A percentile compares a stretch with the other conserved stretches of the same genome.
These are phyloP conservation scores for Synanthedon formicaeformis DNA, from an alignment of 2,888 invertebrate genomes.

Conservation along the genomic window DNA sequence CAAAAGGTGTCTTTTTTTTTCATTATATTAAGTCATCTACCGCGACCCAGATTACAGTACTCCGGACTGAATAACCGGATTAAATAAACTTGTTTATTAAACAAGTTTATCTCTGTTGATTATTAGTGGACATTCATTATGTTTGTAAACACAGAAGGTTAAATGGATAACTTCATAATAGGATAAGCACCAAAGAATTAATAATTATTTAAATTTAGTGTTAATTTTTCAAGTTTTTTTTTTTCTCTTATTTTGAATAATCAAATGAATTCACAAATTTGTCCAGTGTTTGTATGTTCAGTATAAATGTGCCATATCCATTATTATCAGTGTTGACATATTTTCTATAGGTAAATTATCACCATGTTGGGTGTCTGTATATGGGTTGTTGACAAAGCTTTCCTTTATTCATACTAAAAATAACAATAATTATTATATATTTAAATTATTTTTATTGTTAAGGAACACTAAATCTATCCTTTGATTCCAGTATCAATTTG, in stretches of 20 bases:
- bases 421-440: slow-evolving; percentile 24
- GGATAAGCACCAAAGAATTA: too few relatives aligned
- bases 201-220: too few relatives aligned
- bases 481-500: slow-evolving; percentile 62
- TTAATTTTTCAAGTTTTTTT: neutral
- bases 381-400: slow-evolving; percentile 53
- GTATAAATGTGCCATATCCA: slow-evolving; percentile 13
- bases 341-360: slow-evolving; percentile 25
- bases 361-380: slow-evolving; percentile 46
- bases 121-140: too few relatives aligned
- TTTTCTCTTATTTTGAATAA: neutral
- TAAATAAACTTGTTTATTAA: too few relatives aligned
- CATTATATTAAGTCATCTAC: too few relatives aligned
- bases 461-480: slow-evolving; percentile 47
- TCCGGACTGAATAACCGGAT: too few relatives aligned
- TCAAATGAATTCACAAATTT: neutral
- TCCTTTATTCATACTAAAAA: slow-evolving; percentile 38
- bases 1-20: too few relatives aligned
- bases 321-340: slow-evolving; percentile 20
- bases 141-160: too few relatives aligned
- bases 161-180: too few relatives aligned
- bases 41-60: too few relatives aligned
- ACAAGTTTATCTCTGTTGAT: too few relatives aligned
- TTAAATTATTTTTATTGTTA: slow-evolving; percentile 47
- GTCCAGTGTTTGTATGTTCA: slow-evolving; percentile 3